Evolutionary conservation across 2,888 invertebrate species (phyloP), one percentile per base, ranked within the genome.

Genomic region (Tillus elongatus): DNA sequence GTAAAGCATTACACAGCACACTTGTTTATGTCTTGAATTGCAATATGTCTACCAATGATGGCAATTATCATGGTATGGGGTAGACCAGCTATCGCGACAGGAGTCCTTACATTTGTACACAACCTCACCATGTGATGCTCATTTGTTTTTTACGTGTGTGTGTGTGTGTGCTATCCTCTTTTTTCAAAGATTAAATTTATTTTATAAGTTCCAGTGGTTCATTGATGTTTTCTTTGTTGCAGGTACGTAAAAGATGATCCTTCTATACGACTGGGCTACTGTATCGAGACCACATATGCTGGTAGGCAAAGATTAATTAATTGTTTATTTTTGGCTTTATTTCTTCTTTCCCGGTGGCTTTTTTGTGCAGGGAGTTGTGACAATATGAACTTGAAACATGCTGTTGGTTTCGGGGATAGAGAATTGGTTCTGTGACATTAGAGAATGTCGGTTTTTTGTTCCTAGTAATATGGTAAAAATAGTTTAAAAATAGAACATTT

Each of bases 11-110:
- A n/a, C 52, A 52, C 47, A 36, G 47, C 51, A 53, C 56, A 57
- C 56, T 57, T 56, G 54, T 56, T 56, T 54, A 52, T 56, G 52
- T 52, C 53, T 52, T 51, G 51, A 49, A 48, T 49, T 41, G 53
- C 50, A 46, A 53, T 55, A 53, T 50, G 53, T 57, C 55, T n/a
- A n/a, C 46, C 46, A 44, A 42, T 47, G 34, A 43, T 44, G 47
- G 49, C 48, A 45, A 51, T 52, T 49, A 50, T 48, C 54, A 47
- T 51, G 49, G 55, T 44, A 55, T 56, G 56, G 53, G 56, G 56
- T 49, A 44, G 54, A 44, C 28, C 43, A 42, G 28, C 39, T 36
- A 33, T 31, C 42, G 39, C 54, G 40, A 51, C 51, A 44, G 56
- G 56, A 43, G 47, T 50, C 43, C 50, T 43, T 37, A 29, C 13